phyloP scores from a whole-genome alignment of 2,797 vertebrate species.

The Gymnopithys bicolor region DNA sequence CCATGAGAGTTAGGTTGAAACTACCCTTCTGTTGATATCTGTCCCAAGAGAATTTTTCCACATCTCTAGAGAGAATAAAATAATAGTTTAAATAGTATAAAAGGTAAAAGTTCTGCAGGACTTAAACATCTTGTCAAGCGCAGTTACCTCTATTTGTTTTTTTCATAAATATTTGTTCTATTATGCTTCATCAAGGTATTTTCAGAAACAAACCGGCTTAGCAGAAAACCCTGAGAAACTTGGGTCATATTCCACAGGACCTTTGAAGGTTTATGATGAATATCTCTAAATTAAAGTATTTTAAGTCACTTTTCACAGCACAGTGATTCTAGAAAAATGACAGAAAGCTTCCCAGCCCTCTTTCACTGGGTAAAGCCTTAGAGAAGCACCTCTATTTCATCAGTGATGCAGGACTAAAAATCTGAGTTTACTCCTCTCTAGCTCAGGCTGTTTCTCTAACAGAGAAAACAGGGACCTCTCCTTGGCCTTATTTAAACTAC shows the following conservation, averaged over 20 bases:
- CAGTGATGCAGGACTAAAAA: neutral
- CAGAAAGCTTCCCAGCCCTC: neutral
- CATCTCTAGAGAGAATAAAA: neutral
- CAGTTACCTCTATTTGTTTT: neutral
- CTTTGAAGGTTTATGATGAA: neutral
- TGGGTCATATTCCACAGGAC: neutral
- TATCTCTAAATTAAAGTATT: neutral
- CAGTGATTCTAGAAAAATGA: neutral
- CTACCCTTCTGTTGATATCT: neutral
- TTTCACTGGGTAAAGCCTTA: neutral
- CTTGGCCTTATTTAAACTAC: neutral
- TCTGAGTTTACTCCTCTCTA: neutral
- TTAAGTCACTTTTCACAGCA: neutral
- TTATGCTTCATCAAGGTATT: neutral
- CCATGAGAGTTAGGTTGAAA: neutral
- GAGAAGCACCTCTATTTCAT: neutral
- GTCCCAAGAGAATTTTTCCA: neutral
- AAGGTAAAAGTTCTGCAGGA: neutral
- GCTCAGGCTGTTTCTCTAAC: neutral
- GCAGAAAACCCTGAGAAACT: neutral
- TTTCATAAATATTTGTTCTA: neutral
- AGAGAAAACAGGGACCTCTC: neutral
- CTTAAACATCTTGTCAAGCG: neutral
- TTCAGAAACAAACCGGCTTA: slow-evolving; percentile 10
- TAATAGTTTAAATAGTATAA: neutral